Base-by-base conservation (phyloP, 2,797 vertebrate species). In the Leuciscus waleckii region DNA sequence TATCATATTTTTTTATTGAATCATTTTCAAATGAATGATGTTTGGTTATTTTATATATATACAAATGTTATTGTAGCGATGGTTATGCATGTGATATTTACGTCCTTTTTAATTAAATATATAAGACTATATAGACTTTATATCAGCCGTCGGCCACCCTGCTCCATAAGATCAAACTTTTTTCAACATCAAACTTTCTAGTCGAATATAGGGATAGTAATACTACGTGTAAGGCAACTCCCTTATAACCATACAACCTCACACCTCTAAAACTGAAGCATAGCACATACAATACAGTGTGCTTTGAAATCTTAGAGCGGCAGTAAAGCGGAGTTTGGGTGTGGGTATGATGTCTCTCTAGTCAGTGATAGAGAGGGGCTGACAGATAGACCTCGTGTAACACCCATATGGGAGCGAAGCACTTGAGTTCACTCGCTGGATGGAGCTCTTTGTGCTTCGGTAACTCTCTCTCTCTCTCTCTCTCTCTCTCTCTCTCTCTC, bases 331-430 rank as follows among this genome's bases (percentile, higher is more conserved):
- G 46, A 83, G 70, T 74, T 49, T 61, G 37, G 43, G 43, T 46
- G 43, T 46, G 43, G 4, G 32, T 39, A 51, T 46, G 11, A 58
- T 86, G 51, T 26, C 6, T 82, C 61, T 81, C 82, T 69, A 56
- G 75, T 61, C 70, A 46, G 85, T 71, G 21, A 35, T 77, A 69
- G 16, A 35, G 29, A 32, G 26, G 32, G 19, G 49, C n/a, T 81
- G 49, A 65, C 16, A 10, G 39, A 63, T 43, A 79, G 43, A 49
- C 74, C 54, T 19, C 2, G 7, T 83, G 43, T 41, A 83, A 54
- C 49, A 56, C 2, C 21, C 81, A 83, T 79, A 79, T 87, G 75
- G 75, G 54, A 78, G 67, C 49, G 67, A 78, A 79, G 56, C 85
- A 86, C 80, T 63, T 82, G 26, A 65, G 75, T 83, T 79, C 67